Evolutionary conservation across 2,888 invertebrate species (phyloP).

Genomic region (Acronicta aceris): DNA sequence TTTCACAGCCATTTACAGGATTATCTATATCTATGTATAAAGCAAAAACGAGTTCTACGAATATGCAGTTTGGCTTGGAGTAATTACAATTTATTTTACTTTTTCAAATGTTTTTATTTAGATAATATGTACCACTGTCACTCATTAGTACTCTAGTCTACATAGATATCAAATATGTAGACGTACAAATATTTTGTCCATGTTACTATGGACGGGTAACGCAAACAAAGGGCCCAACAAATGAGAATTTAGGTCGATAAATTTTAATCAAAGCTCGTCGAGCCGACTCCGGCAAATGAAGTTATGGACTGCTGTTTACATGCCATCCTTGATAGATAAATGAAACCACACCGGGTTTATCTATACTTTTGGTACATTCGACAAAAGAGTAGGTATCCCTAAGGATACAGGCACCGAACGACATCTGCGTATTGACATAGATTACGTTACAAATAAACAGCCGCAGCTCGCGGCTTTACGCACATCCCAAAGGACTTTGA

Average conservation of each 20-base stretch:
- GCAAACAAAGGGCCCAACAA: conserved; percentile 56
- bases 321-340: conserved; percentile 58
- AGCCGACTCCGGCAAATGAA: conserved; percentile 67
- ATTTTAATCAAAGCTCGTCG: conserved; percentile 71
- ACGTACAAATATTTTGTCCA: conserved; percentile 53
- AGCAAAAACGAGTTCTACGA: too few relatives aligned
- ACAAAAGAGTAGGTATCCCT: not conserved
- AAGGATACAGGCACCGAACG: not conserved
- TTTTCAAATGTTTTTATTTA: too few relatives aligned
- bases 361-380: not conserved
- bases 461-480: too few relatives aligned
- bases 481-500: too few relatives aligned
- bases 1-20: too few relatives aligned
- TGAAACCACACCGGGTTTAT: conserved; percentile 31
- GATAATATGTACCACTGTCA: too few relatives aligned
- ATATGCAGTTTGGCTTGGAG: too few relatives aligned
- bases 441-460: too few relatives aligned
- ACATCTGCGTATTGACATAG: too few relatives aligned
- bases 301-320: conserved; percentile 67
- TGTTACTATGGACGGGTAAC: conserved; percentile 47
- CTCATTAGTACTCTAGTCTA: not conserved
- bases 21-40: too few relatives aligned
- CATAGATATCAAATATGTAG: conserved; percentile 28
- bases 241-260: conserved; percentile 75
- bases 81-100: too few relatives aligned